These are phyloP conservation scores for Zootoca vivipara DNA, from an alignment of 2,113 vertebrate genomes.

Conservation along the genomic window DNA sequence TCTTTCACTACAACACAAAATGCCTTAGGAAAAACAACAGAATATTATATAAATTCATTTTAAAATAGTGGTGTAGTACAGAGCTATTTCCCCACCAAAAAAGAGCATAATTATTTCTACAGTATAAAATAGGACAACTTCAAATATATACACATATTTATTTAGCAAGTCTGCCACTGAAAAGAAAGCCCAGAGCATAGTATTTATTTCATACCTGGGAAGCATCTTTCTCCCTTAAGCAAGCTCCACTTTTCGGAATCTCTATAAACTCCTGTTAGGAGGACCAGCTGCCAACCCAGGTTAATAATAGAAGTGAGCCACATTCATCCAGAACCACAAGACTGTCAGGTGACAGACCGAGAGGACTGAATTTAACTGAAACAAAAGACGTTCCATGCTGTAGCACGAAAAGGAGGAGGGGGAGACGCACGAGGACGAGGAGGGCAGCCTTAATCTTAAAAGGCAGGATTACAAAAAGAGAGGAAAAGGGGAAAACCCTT, in stretches of 20 bases:
- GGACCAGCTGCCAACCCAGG: slow-evolving; percentile 75
- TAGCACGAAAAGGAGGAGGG: slow-evolving; percentile 60
- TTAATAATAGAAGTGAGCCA: slow-evolving; percentile 94
- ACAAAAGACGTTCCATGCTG: slow-evolving; percentile 78
- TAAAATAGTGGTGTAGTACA: rapidly evolving
- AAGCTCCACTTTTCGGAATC: slow-evolving; percentile 75
- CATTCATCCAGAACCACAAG: slow-evolving; percentile 94
- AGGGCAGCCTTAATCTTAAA: slow-evolving; percentile 54
- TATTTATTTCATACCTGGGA: slow-evolving; percentile 76
- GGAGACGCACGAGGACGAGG: neutral
- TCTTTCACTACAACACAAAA: neutral
- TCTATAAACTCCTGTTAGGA: slow-evolving; percentile 74
- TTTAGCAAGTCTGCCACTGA: slow-evolving; percentile 27
- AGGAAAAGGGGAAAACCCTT: slow-evolving; percentile 36
- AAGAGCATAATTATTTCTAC: neutral
- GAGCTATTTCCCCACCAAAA: too few species aligned
- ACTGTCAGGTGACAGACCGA: slow-evolving; percentile 89
- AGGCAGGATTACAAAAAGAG: slow-evolving; percentile 36
- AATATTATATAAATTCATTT: neutral
- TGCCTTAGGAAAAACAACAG: slow-evolving; percentile 23
- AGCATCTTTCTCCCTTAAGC: slow-evolving; percentile 79
- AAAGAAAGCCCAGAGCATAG: slow-evolving; percentile 41
- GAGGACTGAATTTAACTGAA: slow-evolving; percentile 78
- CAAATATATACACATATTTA: neutral
- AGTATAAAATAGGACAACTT: neutral